Base-by-base conservation (phyloP, 2,888 invertebrate species). In the Liposcelis brunnea region DNA sequence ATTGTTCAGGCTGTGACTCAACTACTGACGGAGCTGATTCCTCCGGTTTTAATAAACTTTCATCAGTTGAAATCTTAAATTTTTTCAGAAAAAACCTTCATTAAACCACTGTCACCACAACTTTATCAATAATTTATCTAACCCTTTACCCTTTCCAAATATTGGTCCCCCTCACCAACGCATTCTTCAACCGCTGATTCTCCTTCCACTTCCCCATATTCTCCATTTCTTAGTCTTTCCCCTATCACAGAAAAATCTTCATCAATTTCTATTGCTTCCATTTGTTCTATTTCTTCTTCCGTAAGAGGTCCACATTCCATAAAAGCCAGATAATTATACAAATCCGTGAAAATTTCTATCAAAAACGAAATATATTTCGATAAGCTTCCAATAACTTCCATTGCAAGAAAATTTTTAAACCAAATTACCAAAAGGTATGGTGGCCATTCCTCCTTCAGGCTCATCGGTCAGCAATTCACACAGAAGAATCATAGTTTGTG, bases 401-500 rank as follows among this genome's bases (percentile, higher is more conserved):
- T n/a, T n/a, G n/a, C n/a, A n/a, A n/a, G n/a, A n/a, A n/a, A n/a
- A n/a, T n/a, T n/a, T n/a, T n/a, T 12, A 33, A 43, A 31, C 31
- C 15, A 83, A 82, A 26, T 73, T 67, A 19, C 70, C 63, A 2
- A 75, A 61, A 0, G 80, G 72, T 35, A 89, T 76, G 53, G 79
- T 75, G 0, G 83, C 77, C 0, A 80, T 77, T 0, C 84, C 85
- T 1, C 87, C 87, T 47, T 86, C 86, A 0, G 85, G 80, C 56
- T 87, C 86, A 50, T 80, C 77, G 1, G 85, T 84, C 44, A 86
- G 64, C 0, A 84, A 70, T 58, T 87, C 84, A 59, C 87, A 89
- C 15, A 86, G 67, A 50, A 80, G 67, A 37, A 76, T 74, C 82
- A 87, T 82, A 1, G 85, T 80, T 56, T 80, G 75, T 2, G 77